Evolutionary conservation across 2,888 invertebrate genomes (phyloP).

Genomic region (Microctonus brassicae): DNA sequence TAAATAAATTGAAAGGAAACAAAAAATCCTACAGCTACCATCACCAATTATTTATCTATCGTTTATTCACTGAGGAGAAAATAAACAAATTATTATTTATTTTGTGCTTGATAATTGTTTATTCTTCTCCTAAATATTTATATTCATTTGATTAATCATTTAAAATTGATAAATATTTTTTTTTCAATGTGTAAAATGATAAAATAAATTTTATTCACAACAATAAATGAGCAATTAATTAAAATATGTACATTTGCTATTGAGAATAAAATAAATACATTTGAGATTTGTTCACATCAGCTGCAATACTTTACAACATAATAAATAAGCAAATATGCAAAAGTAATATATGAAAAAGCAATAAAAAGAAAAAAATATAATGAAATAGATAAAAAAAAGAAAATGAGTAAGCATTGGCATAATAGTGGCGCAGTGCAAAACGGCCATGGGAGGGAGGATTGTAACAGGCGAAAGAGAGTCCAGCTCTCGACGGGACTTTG

Average conservation of each 20-base stretch:
- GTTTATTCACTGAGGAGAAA: too few species aligned
- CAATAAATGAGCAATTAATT: not conserved
- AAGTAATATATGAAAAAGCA: not conserved
- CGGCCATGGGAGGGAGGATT: constrained; percentile 29
- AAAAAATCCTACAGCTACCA: too few species aligned
- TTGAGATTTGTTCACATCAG: constrained; percentile 34
- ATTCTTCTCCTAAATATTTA: not conserved
- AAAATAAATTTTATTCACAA: not conserved
- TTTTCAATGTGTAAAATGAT: too few species aligned
- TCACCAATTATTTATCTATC: too few species aligned
- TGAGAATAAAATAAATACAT: too few species aligned
- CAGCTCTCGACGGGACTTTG: constrained; percentile 59
- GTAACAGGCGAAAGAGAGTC: constrained; percentile 38
- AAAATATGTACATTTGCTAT: too few species aligned
- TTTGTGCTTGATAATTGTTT: too few species aligned
- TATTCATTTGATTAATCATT: not conserved
- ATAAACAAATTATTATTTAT: too few species aligned
- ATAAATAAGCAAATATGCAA: constrained; percentile 55
- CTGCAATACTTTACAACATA: constrained; percentile 56
- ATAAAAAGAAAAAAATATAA: not conserved
- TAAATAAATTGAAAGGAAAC: too few species aligned
- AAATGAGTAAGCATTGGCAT: constrained; percentile 22
- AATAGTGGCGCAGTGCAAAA: not conserved
- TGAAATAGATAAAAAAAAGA: not conserved
- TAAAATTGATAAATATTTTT: too few species aligned